Percentiles rank a stretch among this genome's conserved stretches.
Evolutionary conservation across 1,140 invertebrate species (phyloP).

Genomic region (Lepidostoma basale): DNA sequence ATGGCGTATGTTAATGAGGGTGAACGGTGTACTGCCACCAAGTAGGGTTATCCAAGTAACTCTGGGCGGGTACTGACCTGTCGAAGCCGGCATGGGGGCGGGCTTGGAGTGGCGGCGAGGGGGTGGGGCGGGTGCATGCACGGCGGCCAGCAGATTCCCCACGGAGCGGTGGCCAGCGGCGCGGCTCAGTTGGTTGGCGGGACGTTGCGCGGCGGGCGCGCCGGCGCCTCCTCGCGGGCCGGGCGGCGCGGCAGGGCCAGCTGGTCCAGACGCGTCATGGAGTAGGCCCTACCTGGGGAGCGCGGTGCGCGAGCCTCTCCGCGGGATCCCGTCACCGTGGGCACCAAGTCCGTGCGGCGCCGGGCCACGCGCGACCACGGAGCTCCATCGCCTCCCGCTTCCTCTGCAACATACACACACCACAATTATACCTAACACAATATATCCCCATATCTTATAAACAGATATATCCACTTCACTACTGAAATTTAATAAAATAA

Average conservation of each 20-base stretch:
- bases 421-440: too few relatives aligned
- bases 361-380: slow-evolving; percentile 76
- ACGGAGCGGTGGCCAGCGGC: slow-evolving; percentile 20
- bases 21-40: too few relatives aligned
- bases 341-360: slow-evolving; percentile 87
- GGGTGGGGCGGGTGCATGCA: slow-evolving; percentile 28
- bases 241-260: slow-evolving; percentile 73
- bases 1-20: too few relatives aligned
- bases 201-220: slow-evolving; percentile 38
- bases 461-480: slow-evolving; percentile 51
- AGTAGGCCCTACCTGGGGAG: slow-evolving; percentile 86
- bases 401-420: slow-evolving; percentile 50
- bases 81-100: not conserved
- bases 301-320: slow-evolving; percentile 64
- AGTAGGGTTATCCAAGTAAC: slow-evolving; percentile 21
- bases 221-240: slow-evolving; percentile 36
- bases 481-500: too few relatives aligned
- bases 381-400: slow-evolving; percentile 62
- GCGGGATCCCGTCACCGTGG: slow-evolving; percentile 79
- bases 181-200: slow-evolving; percentile 29
- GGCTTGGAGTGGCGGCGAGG: slow-evolving; percentile 33
- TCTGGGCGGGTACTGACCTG: not conserved
- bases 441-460: too few relatives aligned
- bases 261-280: slow-evolving; percentile 89
- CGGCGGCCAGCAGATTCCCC: slow-evolving; percentile 32